These are phyloP conservation scores for Porites lobata DNA, from an alignment of 92 coral and sea anemone species.

Conservation along the genomic window DNA sequence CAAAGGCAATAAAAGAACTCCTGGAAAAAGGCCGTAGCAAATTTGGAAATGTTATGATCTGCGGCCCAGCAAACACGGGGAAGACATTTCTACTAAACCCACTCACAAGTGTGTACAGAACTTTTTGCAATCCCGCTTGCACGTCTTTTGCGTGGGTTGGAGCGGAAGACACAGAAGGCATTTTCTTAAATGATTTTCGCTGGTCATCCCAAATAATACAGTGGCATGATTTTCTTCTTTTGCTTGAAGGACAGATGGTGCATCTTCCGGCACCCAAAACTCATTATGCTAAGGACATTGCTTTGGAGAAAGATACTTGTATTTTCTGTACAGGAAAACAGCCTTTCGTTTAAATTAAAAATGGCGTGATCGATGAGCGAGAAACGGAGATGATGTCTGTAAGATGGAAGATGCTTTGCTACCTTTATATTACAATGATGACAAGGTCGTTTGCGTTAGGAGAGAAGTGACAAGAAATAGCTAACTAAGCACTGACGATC, in stretches of 20 bases:
- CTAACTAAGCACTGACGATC: neutral
- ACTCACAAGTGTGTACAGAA: constrained; percentile 26
- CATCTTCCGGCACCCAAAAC: constrained; percentile 76
- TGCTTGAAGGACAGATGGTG: constrained; percentile 69
- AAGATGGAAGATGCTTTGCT: constrained; percentile 71
- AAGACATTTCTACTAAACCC: neutral
- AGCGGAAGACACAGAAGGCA: constrained; percentile 18
- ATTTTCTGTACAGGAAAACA: constrained; percentile 67
- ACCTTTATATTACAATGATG: neutral
- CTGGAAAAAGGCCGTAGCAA: too few species aligned
- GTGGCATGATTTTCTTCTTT: constrained; percentile 75
- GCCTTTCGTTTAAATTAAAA: constrained; percentile 45
- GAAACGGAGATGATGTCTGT: constrained; percentile 86
- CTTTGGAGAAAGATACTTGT: constrained; percentile 58
- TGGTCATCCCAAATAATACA: constrained; percentile 62
- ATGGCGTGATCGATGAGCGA: constrained; percentile 47
- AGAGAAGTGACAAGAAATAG: too few species aligned
- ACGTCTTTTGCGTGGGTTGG: constrained; percentile 72
- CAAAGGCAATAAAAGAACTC: too few species aligned
- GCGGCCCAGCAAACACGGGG: constrained; percentile 13
- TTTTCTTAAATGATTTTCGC: constrained; percentile 49
- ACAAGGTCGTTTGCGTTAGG: too few species aligned
- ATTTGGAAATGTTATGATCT: too few species aligned
- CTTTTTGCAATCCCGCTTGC: constrained; percentile 59
- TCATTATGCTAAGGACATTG: constrained; percentile 70